phyloP scores from a whole-genome alignment of 2,113 vertebrate genomes.

The Sitta europaea region DNA sequence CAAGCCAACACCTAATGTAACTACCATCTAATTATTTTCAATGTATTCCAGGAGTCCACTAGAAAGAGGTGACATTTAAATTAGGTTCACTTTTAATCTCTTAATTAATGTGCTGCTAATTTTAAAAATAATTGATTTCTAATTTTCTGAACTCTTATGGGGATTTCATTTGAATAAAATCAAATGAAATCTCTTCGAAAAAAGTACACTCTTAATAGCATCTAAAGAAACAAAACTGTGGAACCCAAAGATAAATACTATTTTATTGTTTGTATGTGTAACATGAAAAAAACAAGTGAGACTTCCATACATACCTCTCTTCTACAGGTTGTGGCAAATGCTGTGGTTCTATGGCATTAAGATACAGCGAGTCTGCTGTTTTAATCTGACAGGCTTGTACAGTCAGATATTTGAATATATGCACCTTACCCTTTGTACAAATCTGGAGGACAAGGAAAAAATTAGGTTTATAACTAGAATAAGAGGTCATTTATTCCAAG shows the following conservation, averaged over 20 bases:
- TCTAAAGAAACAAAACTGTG: neutral
- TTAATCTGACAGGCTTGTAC: slow-evolving; percentile 92
- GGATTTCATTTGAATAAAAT: neutral
- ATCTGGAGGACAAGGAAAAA: slow-evolving; percentile 73
- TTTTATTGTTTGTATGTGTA: neutral
- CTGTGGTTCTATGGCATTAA: slow-evolving; percentile 84
- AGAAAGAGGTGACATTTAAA: neutral
- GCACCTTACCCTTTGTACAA: slow-evolving; percentile 92
- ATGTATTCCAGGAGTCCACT: neutral
- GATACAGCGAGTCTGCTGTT: slow-evolving; percentile 84
- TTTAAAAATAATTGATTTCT: neutral
- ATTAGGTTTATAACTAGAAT: neutral
- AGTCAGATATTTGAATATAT: slow-evolving; percentile 95
- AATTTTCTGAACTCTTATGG: neutral
- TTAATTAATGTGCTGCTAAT: neutral
- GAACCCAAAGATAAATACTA: neutral
- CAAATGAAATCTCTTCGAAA: neutral
- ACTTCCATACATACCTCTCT: slow-evolving; percentile 76
- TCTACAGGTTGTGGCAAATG: slow-evolving; percentile 79
- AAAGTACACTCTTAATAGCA: neutral
- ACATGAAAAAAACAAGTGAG: neutral
- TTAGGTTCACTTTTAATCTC: neutral
- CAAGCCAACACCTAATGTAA: neutral
- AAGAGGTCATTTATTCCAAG: neutral
- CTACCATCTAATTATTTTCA: neutral